A percentile compares a stretch with the other conserved stretches of the same genome.
These are phyloP conservation scores for Griposia aprilina DNA, from an alignment of 2,888 invertebrate species.

Conservation along the genomic window DNA sequence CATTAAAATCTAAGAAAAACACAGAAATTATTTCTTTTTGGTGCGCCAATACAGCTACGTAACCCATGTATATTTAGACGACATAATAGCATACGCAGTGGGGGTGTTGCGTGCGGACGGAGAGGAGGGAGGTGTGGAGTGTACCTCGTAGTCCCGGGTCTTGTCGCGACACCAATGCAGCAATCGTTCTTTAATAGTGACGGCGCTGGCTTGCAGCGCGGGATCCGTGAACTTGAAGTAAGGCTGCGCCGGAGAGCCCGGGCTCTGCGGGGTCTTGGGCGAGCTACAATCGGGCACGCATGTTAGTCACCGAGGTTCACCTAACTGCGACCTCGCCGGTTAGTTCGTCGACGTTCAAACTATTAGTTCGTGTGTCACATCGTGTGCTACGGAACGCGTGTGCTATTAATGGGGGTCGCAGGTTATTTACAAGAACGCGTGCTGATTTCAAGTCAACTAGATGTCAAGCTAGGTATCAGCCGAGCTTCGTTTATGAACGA, in stretches of 20 bases:
- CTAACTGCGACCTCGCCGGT: slow-evolving; percentile 62
- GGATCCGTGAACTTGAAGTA: slow-evolving; percentile 98
- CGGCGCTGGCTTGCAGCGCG: slow-evolving; percentile 97
- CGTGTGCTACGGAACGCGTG: slow-evolving; percentile 74
- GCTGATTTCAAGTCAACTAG: slow-evolving; percentile 67
- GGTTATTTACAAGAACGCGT: slow-evolving; percentile 78
- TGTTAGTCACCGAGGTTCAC: slow-evolving; percentile 81
- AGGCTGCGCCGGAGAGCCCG: slow-evolving; percentile 92
- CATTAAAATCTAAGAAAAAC: slow-evolving; percentile 7
- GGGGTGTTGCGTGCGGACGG: slow-evolving; percentile 67
- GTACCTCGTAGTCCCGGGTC: slow-evolving; percentile 99
- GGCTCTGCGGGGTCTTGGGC: slow-evolving; percentile 93
- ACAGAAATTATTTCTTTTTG: slow-evolving; percentile 11
- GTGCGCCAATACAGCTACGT: slow-evolving; percentile 41
- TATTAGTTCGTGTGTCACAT: slow-evolving; percentile 74
- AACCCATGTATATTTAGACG: slow-evolving; percentile 32
- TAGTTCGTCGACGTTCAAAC: slow-evolving; percentile 67
- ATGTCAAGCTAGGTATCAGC: slow-evolving; percentile 68
- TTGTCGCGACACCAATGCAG: slow-evolving; percentile 99
- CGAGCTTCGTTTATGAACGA: slow-evolving; percentile 57
- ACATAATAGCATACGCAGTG: slow-evolving; percentile 66
- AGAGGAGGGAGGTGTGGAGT: slow-evolving; percentile 71
- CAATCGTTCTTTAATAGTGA: slow-evolving; percentile 98
- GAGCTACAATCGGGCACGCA: slow-evolving; percentile 92
- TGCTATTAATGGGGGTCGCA: slow-evolving; percentile 74